Conservation (phyloP, 2,797 vertebrate genomes). For the Geotrypetes seraphini region DNA sequence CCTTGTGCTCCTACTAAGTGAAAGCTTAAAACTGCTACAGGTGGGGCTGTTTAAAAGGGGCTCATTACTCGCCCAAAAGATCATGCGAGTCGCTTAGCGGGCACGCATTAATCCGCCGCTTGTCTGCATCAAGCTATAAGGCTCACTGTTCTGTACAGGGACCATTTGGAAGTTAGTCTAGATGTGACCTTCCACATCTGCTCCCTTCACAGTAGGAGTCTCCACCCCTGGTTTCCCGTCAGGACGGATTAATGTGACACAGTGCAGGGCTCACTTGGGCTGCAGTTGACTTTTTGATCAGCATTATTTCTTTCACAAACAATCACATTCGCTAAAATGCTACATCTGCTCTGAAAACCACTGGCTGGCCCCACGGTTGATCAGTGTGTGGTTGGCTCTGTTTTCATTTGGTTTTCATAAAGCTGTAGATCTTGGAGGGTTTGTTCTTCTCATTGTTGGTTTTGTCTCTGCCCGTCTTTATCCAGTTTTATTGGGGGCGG, state of each 20-base stretch:
- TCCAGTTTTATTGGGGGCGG: constrained; percentile 19
- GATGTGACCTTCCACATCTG: constrained; percentile 71
- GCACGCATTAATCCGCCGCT: constrained; percentile 78
- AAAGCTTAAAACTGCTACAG: too few relatives aligned
- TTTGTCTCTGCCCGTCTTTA: not conserved
- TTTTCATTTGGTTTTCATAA: constrained; percentile 50
- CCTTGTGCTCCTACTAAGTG: too few relatives aligned
- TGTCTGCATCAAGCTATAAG: constrained; percentile 70
- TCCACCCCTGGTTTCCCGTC: constrained; percentile 79
- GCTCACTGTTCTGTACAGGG: constrained; percentile 83
- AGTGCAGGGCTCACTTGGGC: constrained; percentile 75
- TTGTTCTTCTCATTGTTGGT: constrained; percentile 7
- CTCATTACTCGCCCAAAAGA: constrained; percentile 56
- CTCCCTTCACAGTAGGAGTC: constrained; percentile 70
- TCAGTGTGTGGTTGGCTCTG: constrained; percentile 36
- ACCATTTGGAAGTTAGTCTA: constrained; percentile 69
- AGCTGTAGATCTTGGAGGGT: constrained; percentile 22
- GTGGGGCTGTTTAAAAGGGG: constrained; percentile 37
- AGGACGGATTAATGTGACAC: constrained; percentile 74
- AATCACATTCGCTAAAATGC: constrained; percentile 93
- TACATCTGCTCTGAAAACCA: constrained; percentile 85
- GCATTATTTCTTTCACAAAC: constrained; percentile 98
- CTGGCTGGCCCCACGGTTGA: constrained; percentile 65
- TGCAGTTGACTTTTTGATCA: constrained; percentile 89
- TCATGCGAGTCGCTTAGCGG: constrained; percentile 72